These are phyloP conservation scores for Odontophorus gujanensis DNA, from an alignment of 2,113 vertebrate genomes.

Conservation along the genomic window DNA sequence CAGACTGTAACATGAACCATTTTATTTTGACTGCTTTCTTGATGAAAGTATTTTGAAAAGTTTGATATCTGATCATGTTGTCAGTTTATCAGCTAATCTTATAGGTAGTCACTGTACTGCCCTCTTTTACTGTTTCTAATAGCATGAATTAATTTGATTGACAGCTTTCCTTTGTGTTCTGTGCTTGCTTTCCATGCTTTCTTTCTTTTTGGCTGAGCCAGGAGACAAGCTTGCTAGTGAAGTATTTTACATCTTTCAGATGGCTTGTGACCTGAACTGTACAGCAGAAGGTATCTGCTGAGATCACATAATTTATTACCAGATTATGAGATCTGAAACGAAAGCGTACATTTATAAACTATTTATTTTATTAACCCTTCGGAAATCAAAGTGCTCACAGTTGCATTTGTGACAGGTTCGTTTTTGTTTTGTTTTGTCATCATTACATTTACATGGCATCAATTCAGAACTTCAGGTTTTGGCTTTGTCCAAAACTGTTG, in stretches of 20 bases:
- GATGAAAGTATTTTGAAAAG: background rate
- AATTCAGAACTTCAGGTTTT: constrained; percentile 47
- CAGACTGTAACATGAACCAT: background rate
- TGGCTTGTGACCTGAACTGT: constrained; percentile 99
- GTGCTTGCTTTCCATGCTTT: constrained; percentile 82
- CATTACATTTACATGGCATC: constrained; percentile 49
- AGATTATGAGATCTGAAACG: constrained; percentile 87
- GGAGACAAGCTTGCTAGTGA: constrained; percentile 93
- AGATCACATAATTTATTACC: constrained; percentile 86
- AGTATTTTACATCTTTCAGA: constrained; percentile 98
- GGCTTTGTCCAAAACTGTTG: constrained; percentile 41
- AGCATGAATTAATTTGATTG: constrained; percentile 73
- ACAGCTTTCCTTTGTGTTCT: constrained; percentile 77
- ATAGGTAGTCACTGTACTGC: constrained; percentile 1
- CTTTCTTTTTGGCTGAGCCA: constrained; percentile 90
- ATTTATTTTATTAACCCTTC: constrained; percentile 67
- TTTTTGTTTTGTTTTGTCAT: constrained; percentile 59
- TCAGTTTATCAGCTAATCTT: background rate
- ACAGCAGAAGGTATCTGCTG: constrained; percentile 99
- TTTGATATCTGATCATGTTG: background rate
- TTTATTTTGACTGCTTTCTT: background rate
- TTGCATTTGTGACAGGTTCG: constrained; percentile 59
- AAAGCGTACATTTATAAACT: constrained; percentile 67
- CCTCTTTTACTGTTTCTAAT: constrained; percentile 46
- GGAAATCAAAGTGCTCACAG: constrained; percentile 67